Conservation (phyloP, 2,113 vertebrate genomes). For the Microcebus griseorufus region DNA sequence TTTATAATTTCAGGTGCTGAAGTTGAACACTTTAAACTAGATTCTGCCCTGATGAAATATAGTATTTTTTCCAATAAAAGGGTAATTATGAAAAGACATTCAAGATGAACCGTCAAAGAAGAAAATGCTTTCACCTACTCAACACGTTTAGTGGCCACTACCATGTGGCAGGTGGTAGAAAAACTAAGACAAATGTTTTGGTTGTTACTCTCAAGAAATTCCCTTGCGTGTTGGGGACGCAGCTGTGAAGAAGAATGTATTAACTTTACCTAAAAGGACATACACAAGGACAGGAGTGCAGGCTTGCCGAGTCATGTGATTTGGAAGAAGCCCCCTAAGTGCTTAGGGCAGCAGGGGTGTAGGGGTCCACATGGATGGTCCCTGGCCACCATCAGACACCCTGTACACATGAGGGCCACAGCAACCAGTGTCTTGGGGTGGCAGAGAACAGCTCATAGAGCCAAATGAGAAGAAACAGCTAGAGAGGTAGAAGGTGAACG, state of each 20-base stretch:
- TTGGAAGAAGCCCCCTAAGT: neutral
- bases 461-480: neutral
- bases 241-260: neutral
- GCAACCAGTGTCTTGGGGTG: neutral
- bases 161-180: neutral
- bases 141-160: neutral
- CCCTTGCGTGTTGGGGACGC: neutral
- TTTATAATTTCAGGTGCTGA: neutral
- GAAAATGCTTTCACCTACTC: neutral
- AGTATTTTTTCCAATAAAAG: neutral
- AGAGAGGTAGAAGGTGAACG: neutral
- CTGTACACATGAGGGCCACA: fast-evolving
- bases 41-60: neutral
- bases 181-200: neutral
- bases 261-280: neutral
- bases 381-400: too few species aligned
- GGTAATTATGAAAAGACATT: neutral
- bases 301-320: neutral
- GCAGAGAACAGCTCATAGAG: neutral
- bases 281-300: neutral
- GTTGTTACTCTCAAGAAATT: neutral
- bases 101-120: neutral
- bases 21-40: neutral
- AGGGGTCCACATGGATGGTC: too few species aligned
- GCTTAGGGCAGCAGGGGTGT: neutral